phyloP scores from a whole-genome alignment of 2,888 invertebrate species.

The Eumerus sabulonum region DNA sequence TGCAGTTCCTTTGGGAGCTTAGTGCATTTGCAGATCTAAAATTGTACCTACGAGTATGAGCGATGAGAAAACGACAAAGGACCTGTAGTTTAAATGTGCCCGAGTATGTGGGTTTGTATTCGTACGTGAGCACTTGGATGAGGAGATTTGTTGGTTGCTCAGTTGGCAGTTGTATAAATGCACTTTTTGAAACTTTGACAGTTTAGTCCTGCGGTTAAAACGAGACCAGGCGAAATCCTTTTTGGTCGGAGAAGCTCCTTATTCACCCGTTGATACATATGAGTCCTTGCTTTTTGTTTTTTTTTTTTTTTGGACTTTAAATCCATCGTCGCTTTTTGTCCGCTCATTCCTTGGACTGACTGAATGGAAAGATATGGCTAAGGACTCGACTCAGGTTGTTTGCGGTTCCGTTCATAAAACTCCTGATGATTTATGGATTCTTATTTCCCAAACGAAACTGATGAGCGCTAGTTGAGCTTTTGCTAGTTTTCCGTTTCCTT shows the following conservation, averaged over 20 bases:
- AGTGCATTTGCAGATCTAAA: conserved; percentile 14
- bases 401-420: conserved; percentile 40
- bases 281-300: conserved; percentile 30
- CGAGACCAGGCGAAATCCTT: conserved; percentile 58
- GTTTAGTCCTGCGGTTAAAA: conserved; percentile 68
- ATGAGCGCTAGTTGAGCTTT: too few relatives aligned
- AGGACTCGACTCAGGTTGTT: conserved; percentile 20
- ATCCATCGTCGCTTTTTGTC: too few relatives aligned
- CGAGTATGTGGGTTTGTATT: not conserved
- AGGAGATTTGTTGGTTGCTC: conserved; percentile 63
- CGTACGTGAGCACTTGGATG: conserved; percentile 2
- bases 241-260: conserved; percentile 33
- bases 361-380: conserved; percentile 24
- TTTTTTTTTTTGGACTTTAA: too few relatives aligned
- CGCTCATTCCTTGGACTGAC: not conserved
- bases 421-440: conserved; percentile 65
- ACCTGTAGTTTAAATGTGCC: not conserved
- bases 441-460: conserved; percentile 32
- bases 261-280: conserved; percentile 54
- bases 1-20: conserved; percentile 36
- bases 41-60: conserved; percentile 10
- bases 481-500: too few relatives aligned
- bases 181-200: conserved; percentile 69
- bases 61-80: not conserved
- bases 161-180: conserved; percentile 68